phyloP scores from a whole-genome alignment of 2,797 vertebrate species.

The Mycteria americana region DNA sequence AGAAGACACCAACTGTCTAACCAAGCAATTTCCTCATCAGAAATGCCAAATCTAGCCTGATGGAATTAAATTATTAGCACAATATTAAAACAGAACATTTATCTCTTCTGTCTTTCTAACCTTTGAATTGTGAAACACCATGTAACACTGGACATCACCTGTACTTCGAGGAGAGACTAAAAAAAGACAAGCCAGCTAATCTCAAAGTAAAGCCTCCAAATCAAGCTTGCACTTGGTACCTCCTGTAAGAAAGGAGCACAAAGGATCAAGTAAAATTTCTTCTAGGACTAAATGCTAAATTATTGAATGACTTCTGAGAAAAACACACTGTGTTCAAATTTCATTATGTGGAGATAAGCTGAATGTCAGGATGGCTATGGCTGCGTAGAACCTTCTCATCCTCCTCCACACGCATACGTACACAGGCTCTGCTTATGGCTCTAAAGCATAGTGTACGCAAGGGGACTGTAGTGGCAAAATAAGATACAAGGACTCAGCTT shows the following conservation, averaged over 20 bases:
- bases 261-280: not conserved
- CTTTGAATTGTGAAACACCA: not conserved
- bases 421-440: not conserved
- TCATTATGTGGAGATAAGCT: not conserved
- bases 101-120: not conserved
- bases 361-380: not conserved
- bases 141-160: not conserved
- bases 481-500: not conserved
- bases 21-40: not conserved
- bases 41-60: not conserved
- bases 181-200: not conserved
- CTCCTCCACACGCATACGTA: rapidly evolving
- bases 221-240: not conserved
- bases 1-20: not conserved
- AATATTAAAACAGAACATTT: not conserved
- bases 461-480: not conserved
- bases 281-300: not conserved
- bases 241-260: not conserved
- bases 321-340: not conserved
- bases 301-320: not conserved
- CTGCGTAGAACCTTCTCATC: not conserved
- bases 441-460: not conserved
- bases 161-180: not conserved
- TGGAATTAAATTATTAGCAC: not conserved
- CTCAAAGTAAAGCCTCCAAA: not conserved